These are phyloP conservation scores for Aspidoscelis tigris DNA, from an alignment of 2,113 vertebrate species.

Conservation along the genomic window DNA sequence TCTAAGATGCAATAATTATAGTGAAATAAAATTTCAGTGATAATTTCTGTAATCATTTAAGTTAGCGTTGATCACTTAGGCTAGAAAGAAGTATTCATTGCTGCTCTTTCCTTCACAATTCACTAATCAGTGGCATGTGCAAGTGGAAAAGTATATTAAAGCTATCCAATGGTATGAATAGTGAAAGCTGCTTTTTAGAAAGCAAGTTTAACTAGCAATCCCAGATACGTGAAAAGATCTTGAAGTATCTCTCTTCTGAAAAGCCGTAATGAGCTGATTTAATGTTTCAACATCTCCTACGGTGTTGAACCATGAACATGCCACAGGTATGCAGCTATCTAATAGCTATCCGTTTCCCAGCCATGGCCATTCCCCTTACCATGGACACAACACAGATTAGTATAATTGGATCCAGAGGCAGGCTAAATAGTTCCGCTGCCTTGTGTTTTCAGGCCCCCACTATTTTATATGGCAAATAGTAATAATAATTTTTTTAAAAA, in stretches of 20 bases:
- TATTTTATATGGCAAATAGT: conserved; percentile 78
- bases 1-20: neutral
- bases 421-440: conserved; percentile 80
- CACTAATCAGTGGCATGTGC: conserved; percentile 62
- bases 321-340: conserved; percentile 74
- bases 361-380: conserved; percentile 69
- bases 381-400: conserved; percentile 75
- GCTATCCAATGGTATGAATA: conserved; percentile 56
- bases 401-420: conserved; percentile 81
- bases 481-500: conserved; percentile 67
- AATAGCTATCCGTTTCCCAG: conserved; percentile 50
- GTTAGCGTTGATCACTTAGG: conserved; percentile 37
- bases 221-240: conserved; percentile 69
- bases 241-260: conserved; percentile 62
- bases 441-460: conserved; percentile 73
- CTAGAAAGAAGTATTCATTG: conserved; percentile 49
- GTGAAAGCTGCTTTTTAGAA: conserved; percentile 63
- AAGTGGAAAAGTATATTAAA: conserved; percentile 49
- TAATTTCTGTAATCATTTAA: conserved; percentile 23
- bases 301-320: conserved; percentile 38
- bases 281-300: conserved; percentile 57
- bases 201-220: conserved; percentile 72
- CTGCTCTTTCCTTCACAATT: conserved; percentile 21
- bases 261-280: conserved; percentile 73
- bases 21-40: neutral